A percentile compares a stretch with the other conserved stretches of the same genome.
Conservation (phyloP, 2,888 invertebrate species). For the Malacosoma neustria region DNA sequence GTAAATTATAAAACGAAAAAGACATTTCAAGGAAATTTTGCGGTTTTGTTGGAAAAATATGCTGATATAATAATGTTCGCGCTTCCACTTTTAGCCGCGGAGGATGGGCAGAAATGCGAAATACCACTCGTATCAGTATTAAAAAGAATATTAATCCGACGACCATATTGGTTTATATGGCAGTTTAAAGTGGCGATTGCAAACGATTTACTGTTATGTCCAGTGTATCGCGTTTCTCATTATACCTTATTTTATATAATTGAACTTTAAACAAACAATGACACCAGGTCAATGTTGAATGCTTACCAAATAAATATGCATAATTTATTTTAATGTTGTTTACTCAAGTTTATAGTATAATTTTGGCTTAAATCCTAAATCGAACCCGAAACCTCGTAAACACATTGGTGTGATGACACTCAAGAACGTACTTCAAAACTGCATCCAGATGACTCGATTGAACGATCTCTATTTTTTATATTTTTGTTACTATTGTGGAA, state of each 20-base stretch:
- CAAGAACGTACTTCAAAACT: too few relatives aligned
- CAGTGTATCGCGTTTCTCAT: not conserved
- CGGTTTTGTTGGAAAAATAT: conserved; percentile 2
- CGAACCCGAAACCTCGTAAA: too few relatives aligned
- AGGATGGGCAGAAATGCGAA: not conserved
- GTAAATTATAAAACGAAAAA: conserved; percentile 9
- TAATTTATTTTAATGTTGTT: too few relatives aligned
- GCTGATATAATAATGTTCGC: conserved; percentile 7
- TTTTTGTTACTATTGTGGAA: too few relatives aligned
- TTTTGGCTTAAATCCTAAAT: too few relatives aligned
- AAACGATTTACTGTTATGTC: not conserved
- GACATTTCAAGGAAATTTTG: conserved; percentile 18
- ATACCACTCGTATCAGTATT: not conserved
- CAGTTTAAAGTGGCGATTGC: not conserved
- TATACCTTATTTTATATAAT: not conserved
- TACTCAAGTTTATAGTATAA: too few relatives aligned
- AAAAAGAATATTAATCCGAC: not conserved
- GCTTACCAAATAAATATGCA: too few relatives aligned
- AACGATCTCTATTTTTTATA: too few relatives aligned
- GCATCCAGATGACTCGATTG: too few relatives aligned
- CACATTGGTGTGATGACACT: too few relatives aligned
- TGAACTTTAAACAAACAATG: too few relatives aligned
- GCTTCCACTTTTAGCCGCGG: not conserved
- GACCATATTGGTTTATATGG: not conserved
- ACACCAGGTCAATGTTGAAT: too few relatives aligned